phyloP scores from a whole-genome alignment of 92 coral and sea anemone species.

The Plumapathes pennacea region DNA sequence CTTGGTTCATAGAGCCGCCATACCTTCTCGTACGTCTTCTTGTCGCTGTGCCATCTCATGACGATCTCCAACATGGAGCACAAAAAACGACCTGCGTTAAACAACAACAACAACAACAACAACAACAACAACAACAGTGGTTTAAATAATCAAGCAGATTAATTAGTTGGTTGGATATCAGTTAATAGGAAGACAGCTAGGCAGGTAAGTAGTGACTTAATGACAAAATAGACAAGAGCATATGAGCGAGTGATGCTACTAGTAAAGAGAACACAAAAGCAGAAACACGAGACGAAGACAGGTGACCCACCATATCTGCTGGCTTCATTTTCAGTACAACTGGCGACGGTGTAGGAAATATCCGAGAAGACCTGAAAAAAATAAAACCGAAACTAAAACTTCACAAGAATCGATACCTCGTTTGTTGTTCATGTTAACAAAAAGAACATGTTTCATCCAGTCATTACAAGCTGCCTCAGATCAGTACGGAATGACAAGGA shows the following conservation, averaged over 20 bases:
- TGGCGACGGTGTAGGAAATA: slow-evolving; percentile 95
- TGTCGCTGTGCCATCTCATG: slow-evolving; percentile 98
- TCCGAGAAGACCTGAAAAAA: slow-evolving; percentile 86
- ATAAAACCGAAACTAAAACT: neutral
- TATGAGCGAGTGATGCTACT: neutral
- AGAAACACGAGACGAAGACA: too few relatives aligned
- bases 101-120: neutral
- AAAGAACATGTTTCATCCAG: too few relatives aligned
- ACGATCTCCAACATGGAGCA: slow-evolving; percentile 98
- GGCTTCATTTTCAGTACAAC: slow-evolving; percentile 97
- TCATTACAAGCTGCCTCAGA: too few relatives aligned
- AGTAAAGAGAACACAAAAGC: too few relatives aligned
- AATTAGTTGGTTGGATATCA: too few relatives aligned
- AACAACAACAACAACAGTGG: neutral
- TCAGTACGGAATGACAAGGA: too few relatives aligned
- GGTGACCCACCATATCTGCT: slow-evolving; percentile 89
- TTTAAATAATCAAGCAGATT: neutral
- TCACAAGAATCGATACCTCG: neutral
- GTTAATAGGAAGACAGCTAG: too few relatives aligned
- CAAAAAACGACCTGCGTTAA: slow-evolving; percentile 82
- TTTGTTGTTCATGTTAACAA: too few relatives aligned
- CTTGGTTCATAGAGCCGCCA: neutral
- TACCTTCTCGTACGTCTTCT: slow-evolving; percentile 95
- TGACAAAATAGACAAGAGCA: neutral
- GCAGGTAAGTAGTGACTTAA: too few relatives aligned